Evolutionary conservation across 2,797 vertebrate species (phyloP).

Genomic region (Epinephelus coioides): DNA sequence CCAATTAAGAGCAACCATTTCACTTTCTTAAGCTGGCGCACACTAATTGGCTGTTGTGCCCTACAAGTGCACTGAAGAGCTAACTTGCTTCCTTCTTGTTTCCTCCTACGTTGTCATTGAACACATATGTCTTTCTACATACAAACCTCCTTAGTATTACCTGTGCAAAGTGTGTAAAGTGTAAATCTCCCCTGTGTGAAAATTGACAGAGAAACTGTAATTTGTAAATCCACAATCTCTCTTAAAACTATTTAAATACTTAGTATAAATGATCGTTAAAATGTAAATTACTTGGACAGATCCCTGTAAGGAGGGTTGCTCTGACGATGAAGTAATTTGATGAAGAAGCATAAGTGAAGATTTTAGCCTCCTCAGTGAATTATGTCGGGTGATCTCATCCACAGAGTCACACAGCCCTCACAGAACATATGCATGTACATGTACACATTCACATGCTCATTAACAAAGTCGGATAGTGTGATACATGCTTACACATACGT

Average conservation of each 20-base stretch:
- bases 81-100: not conserved
- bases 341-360: not conserved
- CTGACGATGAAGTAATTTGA: not conserved
- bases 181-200: not conserved
- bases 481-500: slow-evolving; percentile 7
- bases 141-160: not conserved
- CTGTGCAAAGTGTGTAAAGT: not conserved
- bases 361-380: not conserved
- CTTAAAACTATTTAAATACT: not conserved
- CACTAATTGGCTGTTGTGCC: not conserved
- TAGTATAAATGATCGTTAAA: too few species aligned
- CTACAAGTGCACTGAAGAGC: not conserved
- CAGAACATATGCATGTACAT: not conserved
- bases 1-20: not conserved
- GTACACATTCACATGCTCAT: not conserved
- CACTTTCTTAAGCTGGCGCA: not conserved
- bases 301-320: not conserved
- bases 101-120: not conserved
- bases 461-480: not conserved
- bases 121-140: not conserved
- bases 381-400: slow-evolving; percentile 15
- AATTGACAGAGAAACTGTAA: not conserved
- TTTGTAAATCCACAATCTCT: not conserved
- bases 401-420: not conserved
- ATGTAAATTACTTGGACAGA: not conserved